phyloP scores from a whole-genome alignment of 1,140 invertebrate genomes.

The Drosophila ironensis region DNA sequence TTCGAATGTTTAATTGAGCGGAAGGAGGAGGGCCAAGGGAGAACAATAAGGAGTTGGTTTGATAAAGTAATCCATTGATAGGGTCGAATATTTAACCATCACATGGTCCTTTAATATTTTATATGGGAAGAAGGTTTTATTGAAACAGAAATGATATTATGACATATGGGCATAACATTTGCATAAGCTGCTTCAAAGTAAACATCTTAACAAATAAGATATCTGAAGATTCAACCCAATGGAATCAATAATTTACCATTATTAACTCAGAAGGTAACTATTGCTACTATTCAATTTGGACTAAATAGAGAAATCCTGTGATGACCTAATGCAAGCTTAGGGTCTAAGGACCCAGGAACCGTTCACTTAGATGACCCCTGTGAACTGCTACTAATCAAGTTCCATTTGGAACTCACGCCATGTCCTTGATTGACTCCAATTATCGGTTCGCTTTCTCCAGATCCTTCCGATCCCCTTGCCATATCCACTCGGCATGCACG shows the following conservation, averaged over 20 bases:
- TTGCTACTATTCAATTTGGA: too few relatives aligned
- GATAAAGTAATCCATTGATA: constrained; percentile 5
- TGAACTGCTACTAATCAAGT: constrained; percentile 36
- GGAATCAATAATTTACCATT: too few relatives aligned
- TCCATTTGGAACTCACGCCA: constrained; percentile 9
- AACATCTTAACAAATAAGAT: too few relatives aligned
- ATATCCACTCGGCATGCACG: constrained; percentile 44
- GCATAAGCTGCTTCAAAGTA: too few relatives aligned
- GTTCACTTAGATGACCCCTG: not conserved
- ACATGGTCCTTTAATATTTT: constrained; percentile 10
- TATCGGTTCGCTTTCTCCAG: constrained; percentile 28
- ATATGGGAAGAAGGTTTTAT: not conserved
- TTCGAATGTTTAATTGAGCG: constrained; percentile 73
- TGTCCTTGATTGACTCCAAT: constrained; percentile 66
- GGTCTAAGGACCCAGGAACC: not conserved
- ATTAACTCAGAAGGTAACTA: too few relatives aligned
- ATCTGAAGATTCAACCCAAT: too few relatives aligned
- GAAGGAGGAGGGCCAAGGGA: constrained; percentile 41
- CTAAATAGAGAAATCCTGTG: too few relatives aligned
- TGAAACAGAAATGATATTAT: not conserved
- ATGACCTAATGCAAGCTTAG: not conserved
- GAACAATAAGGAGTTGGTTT: constrained; percentile 9
- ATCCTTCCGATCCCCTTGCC: constrained; percentile 5
- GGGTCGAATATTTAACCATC: not conserved
- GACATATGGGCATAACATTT: too few relatives aligned